A percentile compares a stretch with the other conserved stretches of the same genome.
phyloP scores from a whole-genome alignment of 2,888 invertebrate species.

The Cerastis rubricosa region DNA sequence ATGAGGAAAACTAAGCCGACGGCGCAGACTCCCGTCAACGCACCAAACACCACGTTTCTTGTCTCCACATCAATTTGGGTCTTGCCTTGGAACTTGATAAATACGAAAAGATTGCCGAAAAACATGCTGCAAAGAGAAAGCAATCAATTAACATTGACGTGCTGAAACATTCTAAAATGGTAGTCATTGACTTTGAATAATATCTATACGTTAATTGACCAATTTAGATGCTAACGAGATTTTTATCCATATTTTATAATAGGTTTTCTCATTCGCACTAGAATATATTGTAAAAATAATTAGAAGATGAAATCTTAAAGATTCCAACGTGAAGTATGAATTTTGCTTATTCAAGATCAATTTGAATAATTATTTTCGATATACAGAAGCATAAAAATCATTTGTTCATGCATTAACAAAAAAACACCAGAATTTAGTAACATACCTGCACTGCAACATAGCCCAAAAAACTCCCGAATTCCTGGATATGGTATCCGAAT shows the following conservation, averaged over 20 bases:
- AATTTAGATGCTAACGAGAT: conserved; percentile 51
- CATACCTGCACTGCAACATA: conserved; percentile 96
- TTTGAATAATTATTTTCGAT: background rate
- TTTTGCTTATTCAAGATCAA: background rate
- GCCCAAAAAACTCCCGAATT: conserved; percentile 99
- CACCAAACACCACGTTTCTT: conserved; percentile 95
- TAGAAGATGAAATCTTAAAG: conserved; percentile 4
- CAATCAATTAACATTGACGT: conserved; percentile 38
- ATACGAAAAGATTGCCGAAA: conserved; percentile 98
- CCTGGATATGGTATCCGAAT: conserved; percentile 96
- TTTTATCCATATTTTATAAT: conserved; percentile 29
- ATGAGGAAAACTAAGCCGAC: conserved; percentile 93
- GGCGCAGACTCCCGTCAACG: conserved; percentile 93
- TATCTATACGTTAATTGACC: conserved; percentile 43
- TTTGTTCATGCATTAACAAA: background rate
- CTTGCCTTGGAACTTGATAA: conserved; percentile 96
- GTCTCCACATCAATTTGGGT: conserved; percentile 93
- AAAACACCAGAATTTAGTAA: conserved; percentile 16
- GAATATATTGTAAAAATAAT: conserved; percentile 18
- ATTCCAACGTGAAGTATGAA: background rate
- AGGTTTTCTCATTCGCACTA: conserved; percentile 11
- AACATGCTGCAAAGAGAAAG: conserved; percentile 94
- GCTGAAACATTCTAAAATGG: conserved; percentile 34
- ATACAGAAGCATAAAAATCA: background rate
- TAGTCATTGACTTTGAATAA: conserved; percentile 32